Percentiles rank a stretch among this genome's conserved stretches.
Evolutionary conservation across 2,888 invertebrate genomes (phyloP).

Genomic region (Trimorus sp.): DNA sequence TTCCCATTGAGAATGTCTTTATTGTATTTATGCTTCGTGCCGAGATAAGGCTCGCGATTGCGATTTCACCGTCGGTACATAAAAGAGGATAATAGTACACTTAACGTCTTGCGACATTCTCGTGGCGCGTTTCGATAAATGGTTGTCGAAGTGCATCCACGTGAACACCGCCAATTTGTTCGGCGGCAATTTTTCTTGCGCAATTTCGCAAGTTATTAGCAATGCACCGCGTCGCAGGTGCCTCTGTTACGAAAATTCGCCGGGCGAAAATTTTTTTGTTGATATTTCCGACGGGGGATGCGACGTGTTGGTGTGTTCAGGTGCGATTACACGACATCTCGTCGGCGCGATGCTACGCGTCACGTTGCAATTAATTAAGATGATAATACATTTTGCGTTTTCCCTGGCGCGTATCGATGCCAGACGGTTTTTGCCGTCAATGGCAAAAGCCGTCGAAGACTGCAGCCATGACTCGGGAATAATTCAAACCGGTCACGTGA

Average conservation of each 20-base stretch:
- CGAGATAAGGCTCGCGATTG: constrained; percentile 65
- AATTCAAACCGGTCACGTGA: constrained; percentile 70
- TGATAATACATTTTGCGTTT: constrained; percentile 57
- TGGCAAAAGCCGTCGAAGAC: constrained; percentile 55
- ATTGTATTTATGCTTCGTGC: constrained; percentile 77
- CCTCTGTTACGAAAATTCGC: too few relatives aligned
- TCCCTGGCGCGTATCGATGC: constrained; percentile 40
- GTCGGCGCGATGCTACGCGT: constrained; percentile 61
- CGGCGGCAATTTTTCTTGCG: neutral
- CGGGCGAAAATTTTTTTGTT: too few relatives aligned
- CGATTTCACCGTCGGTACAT: constrained; percentile 61
- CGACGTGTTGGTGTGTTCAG: constrained; percentile 27
- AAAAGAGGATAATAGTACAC: constrained; percentile 51
- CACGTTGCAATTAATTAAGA: constrained; percentile 66
- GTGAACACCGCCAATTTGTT: constrained; percentile 25
- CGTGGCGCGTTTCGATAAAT: constrained; percentile 47
- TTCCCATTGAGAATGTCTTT: constrained; percentile 80
- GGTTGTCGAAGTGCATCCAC: constrained; percentile 13
- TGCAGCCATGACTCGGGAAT: constrained; percentile 68
- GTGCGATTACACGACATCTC: constrained; percentile 20
- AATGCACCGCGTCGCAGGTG: too few relatives aligned
- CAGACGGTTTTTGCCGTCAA: constrained; percentile 48
- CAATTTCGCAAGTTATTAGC: neutral
- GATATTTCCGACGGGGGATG: constrained; percentile 5
- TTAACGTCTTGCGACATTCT: constrained; percentile 59